Conservation (phyloP, 1,140 invertebrate species). For the Danaus melanippus region DNA sequence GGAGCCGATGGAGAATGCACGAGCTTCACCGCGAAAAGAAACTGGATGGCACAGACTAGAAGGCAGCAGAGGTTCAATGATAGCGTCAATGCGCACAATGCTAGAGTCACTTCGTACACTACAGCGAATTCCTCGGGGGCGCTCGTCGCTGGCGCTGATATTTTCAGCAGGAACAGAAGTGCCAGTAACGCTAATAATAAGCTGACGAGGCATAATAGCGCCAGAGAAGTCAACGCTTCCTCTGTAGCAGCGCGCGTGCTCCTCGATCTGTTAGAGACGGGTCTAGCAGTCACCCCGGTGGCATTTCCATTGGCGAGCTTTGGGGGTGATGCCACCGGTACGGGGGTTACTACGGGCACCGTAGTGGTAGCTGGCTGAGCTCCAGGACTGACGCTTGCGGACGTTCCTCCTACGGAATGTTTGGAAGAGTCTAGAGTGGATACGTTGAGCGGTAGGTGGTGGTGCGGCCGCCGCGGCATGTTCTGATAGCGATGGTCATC, state of each 20-base stretch:
- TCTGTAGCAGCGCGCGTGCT: constrained; percentile 76
- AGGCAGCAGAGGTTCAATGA: constrained; percentile 92
- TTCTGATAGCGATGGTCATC: constrained; percentile 69
- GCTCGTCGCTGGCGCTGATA: constrained; percentile 78
- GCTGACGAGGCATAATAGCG: constrained; percentile 87
- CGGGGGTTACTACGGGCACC: constrained; percentile 39
- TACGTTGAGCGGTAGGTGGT: constrained; percentile 77
- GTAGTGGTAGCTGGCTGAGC: constrained; percentile 44
- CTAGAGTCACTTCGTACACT: constrained; percentile 92
- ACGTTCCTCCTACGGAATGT: constrained; percentile 79
- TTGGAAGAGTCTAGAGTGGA: constrained; percentile 79
- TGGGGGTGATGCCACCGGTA: constrained; percentile 46
- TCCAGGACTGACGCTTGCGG: constrained; percentile 69
- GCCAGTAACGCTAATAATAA: constrained; percentile 86
- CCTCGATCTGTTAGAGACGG: constrained; percentile 44
- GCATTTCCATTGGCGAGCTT: constrained; percentile 65
- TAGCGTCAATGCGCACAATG: constrained; percentile 88
- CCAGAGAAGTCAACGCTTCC: constrained; percentile 88
- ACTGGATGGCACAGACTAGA: constrained; percentile 94
- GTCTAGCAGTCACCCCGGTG: constrained; percentile 63
- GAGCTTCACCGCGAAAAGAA: constrained; percentile 93
- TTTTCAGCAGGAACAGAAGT: constrained; percentile 87
- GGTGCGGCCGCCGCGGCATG: constrained; percentile 69
- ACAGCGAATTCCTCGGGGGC: constrained; percentile 86
- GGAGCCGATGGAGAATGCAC: constrained; percentile 81